Evolutionary conservation across 2,888 invertebrate genomes (phyloP).

Genomic region (Azorinus chamasolen): DNA sequence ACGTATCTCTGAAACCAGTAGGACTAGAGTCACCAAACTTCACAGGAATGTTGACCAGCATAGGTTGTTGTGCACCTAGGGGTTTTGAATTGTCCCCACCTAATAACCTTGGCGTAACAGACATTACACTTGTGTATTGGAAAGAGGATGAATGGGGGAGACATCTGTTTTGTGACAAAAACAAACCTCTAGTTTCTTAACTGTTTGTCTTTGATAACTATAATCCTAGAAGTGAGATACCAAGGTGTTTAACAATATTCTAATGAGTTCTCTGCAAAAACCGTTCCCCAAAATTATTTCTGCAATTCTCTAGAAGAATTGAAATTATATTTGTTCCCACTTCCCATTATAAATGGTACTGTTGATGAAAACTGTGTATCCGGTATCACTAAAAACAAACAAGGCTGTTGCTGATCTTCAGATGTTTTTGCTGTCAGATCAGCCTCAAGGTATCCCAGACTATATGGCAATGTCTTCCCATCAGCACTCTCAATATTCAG

Average conservation of each 20-base stretch:
- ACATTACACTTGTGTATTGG: too few species aligned
- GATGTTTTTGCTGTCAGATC: too few species aligned
- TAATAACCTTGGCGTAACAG: constrained; percentile 10
- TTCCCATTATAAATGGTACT: constrained; percentile 29
- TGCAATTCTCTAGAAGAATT: constrained; percentile 3
- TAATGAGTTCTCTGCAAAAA: constrained; percentile 27
- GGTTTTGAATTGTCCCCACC: constrained; percentile 17
- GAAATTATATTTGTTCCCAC: constrained; percentile 29
- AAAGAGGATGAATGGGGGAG: too few species aligned
- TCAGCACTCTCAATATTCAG: too few species aligned
- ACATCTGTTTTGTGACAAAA: too few species aligned
- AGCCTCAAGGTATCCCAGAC: constrained; percentile 19
- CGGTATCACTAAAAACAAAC: constrained; percentile 25
- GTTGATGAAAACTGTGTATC: constrained; percentile 16
- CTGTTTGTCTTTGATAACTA: constrained; percentile 23
- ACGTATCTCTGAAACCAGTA: too few species aligned
- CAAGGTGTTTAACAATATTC: constrained; percentile 30
- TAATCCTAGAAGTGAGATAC: constrained; percentile 21
- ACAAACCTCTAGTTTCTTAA: too few species aligned
- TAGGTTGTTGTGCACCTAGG: not conserved
- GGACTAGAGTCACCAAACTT: too few species aligned
- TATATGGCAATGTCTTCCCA: constrained; percentile 38
- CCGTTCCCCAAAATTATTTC: constrained; percentile 12
- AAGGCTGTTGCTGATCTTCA: too few species aligned
- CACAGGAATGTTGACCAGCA: too few species aligned